Evolutionary conservation across 1,140 invertebrate species (phyloP).

Genomic region (Lepidurus arcticus): DNA sequence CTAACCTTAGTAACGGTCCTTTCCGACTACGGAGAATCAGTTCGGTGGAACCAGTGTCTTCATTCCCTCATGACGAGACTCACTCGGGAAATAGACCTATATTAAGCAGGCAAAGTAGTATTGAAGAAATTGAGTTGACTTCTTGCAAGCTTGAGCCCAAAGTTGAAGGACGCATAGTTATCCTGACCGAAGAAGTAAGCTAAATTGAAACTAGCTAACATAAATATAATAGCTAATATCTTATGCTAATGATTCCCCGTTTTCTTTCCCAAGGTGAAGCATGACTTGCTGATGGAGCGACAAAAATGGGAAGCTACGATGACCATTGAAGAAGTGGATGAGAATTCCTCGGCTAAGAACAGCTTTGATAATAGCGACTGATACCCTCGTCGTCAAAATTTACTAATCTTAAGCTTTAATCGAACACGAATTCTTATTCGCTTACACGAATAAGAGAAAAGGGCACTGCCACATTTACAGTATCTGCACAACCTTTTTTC

Average conservation of each 20-base stretch:
- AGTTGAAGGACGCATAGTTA: conserved; percentile 67
- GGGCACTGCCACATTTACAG: background rate
- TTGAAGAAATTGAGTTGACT: conserved; percentile 58
- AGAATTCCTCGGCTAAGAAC: background rate
- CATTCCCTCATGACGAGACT: conserved; percentile 29
- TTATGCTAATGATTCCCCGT: background rate
- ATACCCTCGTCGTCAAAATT: background rate
- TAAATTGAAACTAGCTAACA: background rate
- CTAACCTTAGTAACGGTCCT: background rate
- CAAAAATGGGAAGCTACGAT: conserved; percentile 13
- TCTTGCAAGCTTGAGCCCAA: conserved; percentile 67
- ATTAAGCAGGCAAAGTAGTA: conserved; percentile 60
- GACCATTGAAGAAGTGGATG: background rate
- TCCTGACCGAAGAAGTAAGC: conserved; percentile 59
- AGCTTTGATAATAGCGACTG: conserved; percentile 1
- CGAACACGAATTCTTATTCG: too few relatives aligned
- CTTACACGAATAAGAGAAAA: background rate
- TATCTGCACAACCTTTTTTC: background rate
- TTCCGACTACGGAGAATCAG: conserved; percentile 36
- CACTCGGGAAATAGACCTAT: conserved; percentile 43
- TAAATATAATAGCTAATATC: background rate
- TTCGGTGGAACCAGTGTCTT: conserved; percentile 26
- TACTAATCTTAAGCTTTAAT: background rate
- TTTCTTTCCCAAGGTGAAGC: background rate
- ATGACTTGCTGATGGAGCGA: background rate